Percentiles rank a stretch among this genome's conserved stretches.
Conservation (phyloP, 1,140 invertebrate species). For the Drosophila subobscura region DNA sequence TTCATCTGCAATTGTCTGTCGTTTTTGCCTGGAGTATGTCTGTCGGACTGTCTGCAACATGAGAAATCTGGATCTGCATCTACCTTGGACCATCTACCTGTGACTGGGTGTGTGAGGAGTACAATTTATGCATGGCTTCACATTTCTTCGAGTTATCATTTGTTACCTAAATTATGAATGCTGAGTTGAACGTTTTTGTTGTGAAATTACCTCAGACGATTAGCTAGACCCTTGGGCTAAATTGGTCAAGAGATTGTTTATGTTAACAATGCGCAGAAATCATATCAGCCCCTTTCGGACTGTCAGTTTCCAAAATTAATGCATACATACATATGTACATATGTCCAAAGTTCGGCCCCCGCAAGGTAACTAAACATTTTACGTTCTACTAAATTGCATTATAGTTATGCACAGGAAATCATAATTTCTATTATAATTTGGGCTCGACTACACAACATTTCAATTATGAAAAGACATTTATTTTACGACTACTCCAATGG, state of each 20-base stretch:
- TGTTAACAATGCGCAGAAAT: constrained; percentile 10
- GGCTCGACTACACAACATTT: constrained; percentile 54
- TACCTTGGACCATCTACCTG: constrained; percentile 38
- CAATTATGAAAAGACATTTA: constrained; percentile 66
- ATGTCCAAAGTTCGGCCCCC: constrained; percentile 5
- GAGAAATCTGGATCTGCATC: constrained; percentile 31
- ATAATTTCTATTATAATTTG: constrained; percentile 23
- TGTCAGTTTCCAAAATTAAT: constrained; percentile 56
- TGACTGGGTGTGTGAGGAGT: constrained; percentile 45
- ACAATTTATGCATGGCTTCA: constrained; percentile 78
- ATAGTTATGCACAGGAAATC: constrained; percentile 36
- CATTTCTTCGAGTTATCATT: constrained; percentile 82
- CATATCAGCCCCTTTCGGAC: neutral
- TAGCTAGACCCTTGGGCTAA: constrained; percentile 56
- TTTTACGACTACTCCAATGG: neutral
- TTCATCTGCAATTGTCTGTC: constrained; percentile 65
- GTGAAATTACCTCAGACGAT: constrained; percentile 69
- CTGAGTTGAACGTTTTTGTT: constrained; percentile 75
- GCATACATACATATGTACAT: no score
- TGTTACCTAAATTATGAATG: constrained; percentile 81
- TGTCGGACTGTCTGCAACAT: constrained; percentile 30
- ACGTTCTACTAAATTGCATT: constrained; percentile 27
- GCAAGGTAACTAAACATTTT: constrained; percentile 16
- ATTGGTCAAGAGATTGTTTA: constrained; percentile 46
- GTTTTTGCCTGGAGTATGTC: constrained; percentile 39